These are phyloP conservation scores for Resseliella maxima DNA, from an alignment of 2,888 invertebrate species.

Conservation along the genomic window DNA sequence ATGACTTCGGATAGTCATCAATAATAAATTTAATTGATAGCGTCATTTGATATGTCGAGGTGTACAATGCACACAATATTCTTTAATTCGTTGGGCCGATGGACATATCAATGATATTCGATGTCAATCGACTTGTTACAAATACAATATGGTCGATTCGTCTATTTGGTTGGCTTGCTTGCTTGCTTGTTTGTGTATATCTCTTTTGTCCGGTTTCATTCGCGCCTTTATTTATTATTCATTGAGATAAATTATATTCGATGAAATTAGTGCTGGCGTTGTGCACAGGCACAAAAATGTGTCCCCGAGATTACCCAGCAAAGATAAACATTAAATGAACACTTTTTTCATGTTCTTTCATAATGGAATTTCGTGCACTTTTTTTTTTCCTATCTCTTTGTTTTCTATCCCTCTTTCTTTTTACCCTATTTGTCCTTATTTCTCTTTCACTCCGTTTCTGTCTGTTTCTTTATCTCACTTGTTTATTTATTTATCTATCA, in stretches of 20 bases:
- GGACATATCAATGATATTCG: slow-evolving; percentile 14
- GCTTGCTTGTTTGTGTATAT: too few relatives aligned
- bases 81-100: neutral
- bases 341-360: neutral
- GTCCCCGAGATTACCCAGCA: neutral
- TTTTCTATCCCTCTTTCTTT: too few relatives aligned
- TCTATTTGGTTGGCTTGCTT: too few relatives aligned
- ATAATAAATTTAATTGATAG: slow-evolving; percentile 55
- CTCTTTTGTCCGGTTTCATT: neutral
- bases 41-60: slow-evolving; percentile 48
- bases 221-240: slow-evolving; percentile 45
- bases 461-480: neutral
- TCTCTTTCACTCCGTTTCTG: neutral
- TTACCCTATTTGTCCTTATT: too few relatives aligned
- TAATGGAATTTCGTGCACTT: neutral
- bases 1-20: slow-evolving; percentile 53
- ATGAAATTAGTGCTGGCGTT: slow-evolving; percentile 13
- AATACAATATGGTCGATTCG: too few relatives aligned
- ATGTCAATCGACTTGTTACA: neutral
- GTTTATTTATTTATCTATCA: slow-evolving; percentile 14
- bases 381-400: too few relatives aligned
- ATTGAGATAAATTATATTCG: slow-evolving; percentile 54
- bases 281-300: neutral
- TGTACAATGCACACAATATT: neutral
- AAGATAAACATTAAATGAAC: neutral